Conservation (phyloP, 2,888 invertebrate genomes). For the Arctia plantaginis region DNA sequence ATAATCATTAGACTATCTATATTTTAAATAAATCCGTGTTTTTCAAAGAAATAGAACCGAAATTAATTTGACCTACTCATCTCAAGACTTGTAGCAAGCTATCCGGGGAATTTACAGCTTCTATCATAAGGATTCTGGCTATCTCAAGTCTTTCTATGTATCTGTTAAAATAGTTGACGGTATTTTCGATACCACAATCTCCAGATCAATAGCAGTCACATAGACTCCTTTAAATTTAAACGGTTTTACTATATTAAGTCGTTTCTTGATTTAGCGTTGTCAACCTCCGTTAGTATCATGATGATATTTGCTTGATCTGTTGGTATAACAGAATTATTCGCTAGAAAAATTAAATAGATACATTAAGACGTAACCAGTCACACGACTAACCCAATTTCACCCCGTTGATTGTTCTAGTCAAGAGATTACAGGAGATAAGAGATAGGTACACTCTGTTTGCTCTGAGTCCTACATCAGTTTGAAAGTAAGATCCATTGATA, state of each 20-base stretch:
- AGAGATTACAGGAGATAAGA: conserved; percentile 36
- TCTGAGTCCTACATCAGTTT: conserved; percentile 38
- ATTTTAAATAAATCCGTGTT: neutral
- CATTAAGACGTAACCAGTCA: conserved; percentile 20
- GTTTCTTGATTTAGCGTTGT: neutral
- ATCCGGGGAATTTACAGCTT: too few relatives aligned
- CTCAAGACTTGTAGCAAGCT: neutral
- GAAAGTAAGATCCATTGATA: conserved; percentile 29
- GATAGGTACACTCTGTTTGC: conserved; percentile 49
- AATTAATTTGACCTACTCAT: neutral
- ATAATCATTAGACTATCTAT: neutral
- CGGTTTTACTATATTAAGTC: neutral
- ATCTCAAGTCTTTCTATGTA: too few relatives aligned
- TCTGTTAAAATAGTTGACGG: too few relatives aligned
- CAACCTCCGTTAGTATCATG: neutral
- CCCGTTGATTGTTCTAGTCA: conserved; percentile 29
- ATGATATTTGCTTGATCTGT: neutral
- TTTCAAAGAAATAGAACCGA: neutral
- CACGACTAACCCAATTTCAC: conserved; percentile 39
- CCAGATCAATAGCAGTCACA: neutral
- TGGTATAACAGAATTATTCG: neutral
- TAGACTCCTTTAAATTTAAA: neutral
- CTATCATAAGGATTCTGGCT: too few relatives aligned
- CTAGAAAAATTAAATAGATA: too few relatives aligned
- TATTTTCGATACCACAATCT: too few relatives aligned